Evolutionary conservation across 2,888 invertebrate genomes (phyloP).

Genomic region (Dicranocentrus wangi): DNA sequence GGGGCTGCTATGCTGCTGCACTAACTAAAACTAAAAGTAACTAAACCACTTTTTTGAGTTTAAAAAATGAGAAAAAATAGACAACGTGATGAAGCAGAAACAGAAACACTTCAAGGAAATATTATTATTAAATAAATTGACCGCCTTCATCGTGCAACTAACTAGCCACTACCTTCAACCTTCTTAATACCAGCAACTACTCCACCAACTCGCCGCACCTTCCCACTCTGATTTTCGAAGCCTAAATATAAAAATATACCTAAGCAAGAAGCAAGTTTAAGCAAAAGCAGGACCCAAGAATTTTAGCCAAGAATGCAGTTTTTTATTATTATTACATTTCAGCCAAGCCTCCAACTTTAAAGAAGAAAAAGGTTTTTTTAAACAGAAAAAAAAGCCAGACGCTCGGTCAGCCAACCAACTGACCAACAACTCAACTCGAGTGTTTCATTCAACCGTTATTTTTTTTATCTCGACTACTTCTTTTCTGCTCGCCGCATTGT

Average conservation of each 20-base stretch:
- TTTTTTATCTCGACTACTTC: constrained; percentile 1
- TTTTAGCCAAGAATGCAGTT: no score
- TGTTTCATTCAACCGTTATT: constrained; percentile 59
- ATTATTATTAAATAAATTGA: no score
- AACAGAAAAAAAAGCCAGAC: background rate
- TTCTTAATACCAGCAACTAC: background rate
- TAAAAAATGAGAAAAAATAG: background rate
- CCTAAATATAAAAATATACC: background rate
- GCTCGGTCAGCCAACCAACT: constrained; percentile 27
- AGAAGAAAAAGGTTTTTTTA: background rate
- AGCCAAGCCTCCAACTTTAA: no score
- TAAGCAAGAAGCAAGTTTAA: no score
- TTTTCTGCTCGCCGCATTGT: background rate
- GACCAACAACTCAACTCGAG: constrained; percentile 60
- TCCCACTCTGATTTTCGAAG: background rate
- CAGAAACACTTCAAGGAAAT: constrained; percentile 2
- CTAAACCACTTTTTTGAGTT: background rate
- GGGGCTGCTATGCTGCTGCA: no score
- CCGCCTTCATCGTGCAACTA: background rate
- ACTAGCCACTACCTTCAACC: background rate
- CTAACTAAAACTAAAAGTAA: background rate
- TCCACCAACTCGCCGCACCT: background rate
- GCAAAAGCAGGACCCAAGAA: no score
- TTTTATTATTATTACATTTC: no score
- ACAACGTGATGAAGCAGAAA: constrained; percentile 31